phyloP scores from a whole-genome alignment of 2,113 vertebrate genomes.

The Heliornis fulica region DNA sequence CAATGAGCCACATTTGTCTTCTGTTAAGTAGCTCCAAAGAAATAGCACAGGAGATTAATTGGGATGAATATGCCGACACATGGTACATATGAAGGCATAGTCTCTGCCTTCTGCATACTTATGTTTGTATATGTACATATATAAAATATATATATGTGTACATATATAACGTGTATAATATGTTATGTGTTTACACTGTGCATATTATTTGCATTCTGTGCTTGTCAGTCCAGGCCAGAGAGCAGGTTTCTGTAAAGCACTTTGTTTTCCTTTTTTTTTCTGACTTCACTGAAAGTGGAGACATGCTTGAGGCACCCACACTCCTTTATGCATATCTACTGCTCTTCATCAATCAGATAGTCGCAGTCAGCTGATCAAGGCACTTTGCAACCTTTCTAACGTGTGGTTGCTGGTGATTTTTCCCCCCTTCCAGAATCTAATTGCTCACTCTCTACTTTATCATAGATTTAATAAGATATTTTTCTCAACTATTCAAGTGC shows the following conservation, averaged over 20 bases:
- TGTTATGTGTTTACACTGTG: background rate
- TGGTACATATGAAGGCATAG: background rate
- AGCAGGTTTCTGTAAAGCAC: background rate
- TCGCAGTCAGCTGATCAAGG: background rate
- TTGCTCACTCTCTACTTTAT: background rate
- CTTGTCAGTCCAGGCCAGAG: background rate
- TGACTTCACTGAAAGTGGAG: background rate
- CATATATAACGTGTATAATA: no score
- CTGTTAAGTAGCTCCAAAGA: background rate
- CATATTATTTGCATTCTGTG: background rate
- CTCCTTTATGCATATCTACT: background rate
- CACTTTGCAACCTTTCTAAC: constrained; percentile 1
- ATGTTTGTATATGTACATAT: background rate
- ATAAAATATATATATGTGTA: no score
- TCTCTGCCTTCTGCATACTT: background rate
- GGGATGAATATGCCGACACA: background rate
- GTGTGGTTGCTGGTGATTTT: background rate
- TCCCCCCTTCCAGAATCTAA: background rate
- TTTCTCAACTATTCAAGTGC: background rate
- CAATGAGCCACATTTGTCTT: background rate
- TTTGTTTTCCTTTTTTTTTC: constrained; percentile 25
- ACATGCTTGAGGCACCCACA: background rate
- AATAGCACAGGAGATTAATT: background rate
- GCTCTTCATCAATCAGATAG: constrained; percentile 3
- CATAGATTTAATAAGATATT: background rate